A percentile compares a stretch with the other conserved stretches of the same genome.
Evolutionary conservation across 2,113 vertebrate species (phyloP).

Genomic region (Clinocottus analis): DNA sequence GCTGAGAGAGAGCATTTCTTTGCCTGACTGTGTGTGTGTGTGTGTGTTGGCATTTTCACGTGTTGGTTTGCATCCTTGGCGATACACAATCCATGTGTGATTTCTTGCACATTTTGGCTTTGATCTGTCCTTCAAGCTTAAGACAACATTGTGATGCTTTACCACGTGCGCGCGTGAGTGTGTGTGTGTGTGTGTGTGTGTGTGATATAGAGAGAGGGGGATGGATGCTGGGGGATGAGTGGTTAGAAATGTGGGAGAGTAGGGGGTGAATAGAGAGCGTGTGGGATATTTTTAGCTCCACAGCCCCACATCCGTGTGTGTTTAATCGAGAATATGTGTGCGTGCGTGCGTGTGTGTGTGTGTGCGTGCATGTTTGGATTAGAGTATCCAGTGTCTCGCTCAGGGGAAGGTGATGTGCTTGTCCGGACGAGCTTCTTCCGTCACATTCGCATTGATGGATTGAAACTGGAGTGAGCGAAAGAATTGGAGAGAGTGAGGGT

Average conservation of each 20-base stretch:
- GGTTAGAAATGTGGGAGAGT: conserved; percentile 27
- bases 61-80: conserved; percentile 36
- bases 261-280: conserved; percentile 45
- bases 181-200: conserved; percentile 23
- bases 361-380: conserved; percentile 66
- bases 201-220: not conserved
- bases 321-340: conserved; percentile 68
- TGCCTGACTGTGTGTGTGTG: conserved; percentile 34
- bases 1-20: conserved; percentile 17
- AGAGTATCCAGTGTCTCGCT: conserved; percentile 77
- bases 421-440: conserved; percentile 69
- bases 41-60: conserved; percentile 49
- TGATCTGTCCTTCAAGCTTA: conserved; percentile 71
- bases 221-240: conserved; percentile 55
- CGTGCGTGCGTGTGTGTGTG: conserved; percentile 49
- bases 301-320: conserved; percentile 73
- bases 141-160: conserved; percentile 64
- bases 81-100: conserved; percentile 48
- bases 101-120: conserved; percentile 67
- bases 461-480: conserved; percentile 60
- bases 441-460: conserved; percentile 70
- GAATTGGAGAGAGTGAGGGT: conserved; percentile 25
- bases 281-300: conserved; percentile 79
- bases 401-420: conserved; percentile 81
- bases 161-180: conserved; percentile 15